phyloP scores from a whole-genome alignment of 1,140 invertebrate genomes.

The Goniozus legneri region DNA sequence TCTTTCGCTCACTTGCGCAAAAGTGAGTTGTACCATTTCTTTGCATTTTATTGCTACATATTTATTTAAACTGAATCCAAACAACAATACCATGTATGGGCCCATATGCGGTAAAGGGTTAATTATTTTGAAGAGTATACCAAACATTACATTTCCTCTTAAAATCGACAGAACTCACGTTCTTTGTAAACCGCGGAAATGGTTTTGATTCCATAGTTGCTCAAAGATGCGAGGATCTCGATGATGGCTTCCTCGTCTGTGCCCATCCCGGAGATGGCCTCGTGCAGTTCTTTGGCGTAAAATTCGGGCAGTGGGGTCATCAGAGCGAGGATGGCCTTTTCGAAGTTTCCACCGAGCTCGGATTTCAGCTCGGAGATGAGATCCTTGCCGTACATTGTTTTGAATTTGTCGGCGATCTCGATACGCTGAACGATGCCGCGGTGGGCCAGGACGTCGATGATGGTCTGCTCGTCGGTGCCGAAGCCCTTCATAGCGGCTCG shows the following conservation, averaged over 20 bases:
- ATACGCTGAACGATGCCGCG: conserved; percentile 84
- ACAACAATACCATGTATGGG: too few species aligned
- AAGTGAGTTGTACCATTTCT: too few species aligned
- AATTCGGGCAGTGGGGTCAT: conserved; percentile 85
- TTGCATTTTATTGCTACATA: too few species aligned
- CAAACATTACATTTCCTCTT: too few species aligned
- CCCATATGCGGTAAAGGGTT: too few species aligned
- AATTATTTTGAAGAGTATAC: too few species aligned
- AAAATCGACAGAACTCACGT: too few species aligned
- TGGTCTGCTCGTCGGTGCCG: conserved; percentile 87
- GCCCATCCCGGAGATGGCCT: conserved; percentile 80
- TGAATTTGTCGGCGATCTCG: conserved; percentile 87
- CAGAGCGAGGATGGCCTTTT: conserved; percentile 80
- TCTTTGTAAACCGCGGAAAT: conserved; percentile 83
- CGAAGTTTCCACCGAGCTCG: conserved; percentile 86
- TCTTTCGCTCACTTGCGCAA: too few species aligned
- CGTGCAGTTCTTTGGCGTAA: conserved; percentile 84
- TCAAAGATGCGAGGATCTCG: conserved; percentile 86
- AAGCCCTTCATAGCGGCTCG: conserved; percentile 92
- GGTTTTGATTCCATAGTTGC: conserved; percentile 82
- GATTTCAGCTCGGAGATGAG: conserved; percentile 82
- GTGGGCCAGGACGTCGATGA: conserved; percentile 84
- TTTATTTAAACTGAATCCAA: too few species aligned
- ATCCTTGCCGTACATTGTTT: conserved; percentile 94
- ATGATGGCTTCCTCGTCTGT: conserved; percentile 88